Conservation (phyloP, 2,113 vertebrate genomes). For the Pelobates fuscus region DNA sequence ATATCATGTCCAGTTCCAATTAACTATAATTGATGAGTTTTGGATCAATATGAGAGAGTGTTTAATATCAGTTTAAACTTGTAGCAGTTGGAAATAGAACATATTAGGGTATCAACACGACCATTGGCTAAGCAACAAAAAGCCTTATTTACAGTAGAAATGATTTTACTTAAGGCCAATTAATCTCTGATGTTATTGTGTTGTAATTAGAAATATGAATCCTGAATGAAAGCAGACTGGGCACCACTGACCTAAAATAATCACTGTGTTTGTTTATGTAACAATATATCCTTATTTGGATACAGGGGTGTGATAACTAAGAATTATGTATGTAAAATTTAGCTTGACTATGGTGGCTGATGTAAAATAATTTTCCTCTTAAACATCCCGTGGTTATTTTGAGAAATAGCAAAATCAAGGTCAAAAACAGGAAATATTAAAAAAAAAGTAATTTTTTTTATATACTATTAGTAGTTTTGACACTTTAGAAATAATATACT, state of each 20-base stretch:
- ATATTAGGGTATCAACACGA: slow-evolving; percentile 17
- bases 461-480: no score
- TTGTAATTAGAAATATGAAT: not conserved
- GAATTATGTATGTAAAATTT: slow-evolving; percentile 57
- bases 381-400: no score
- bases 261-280: not conserved
- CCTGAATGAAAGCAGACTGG: slow-evolving; percentile 3
- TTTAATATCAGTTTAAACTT: no score
- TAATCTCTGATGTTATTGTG: slow-evolving; percentile 6
- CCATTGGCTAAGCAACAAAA: slow-evolving; percentile 35
- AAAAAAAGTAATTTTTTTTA: no score
- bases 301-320: slow-evolving; percentile 52
- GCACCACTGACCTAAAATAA: slow-evolving; percentile 9
- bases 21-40: no score
- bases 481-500: no score
- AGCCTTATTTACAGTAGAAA: slow-evolving; percentile 13
- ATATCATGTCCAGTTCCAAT: no score
- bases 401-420: no score
- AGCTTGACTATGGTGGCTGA: slow-evolving; percentile 49
- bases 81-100: no score
- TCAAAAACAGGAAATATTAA: no score
- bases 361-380: not conserved
- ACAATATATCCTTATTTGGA: slow-evolving; percentile 1
- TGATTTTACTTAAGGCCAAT: not conserved
- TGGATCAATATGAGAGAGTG: no score